phyloP scores from a whole-genome alignment of 2,797 vertebrate genomes.

The Discoglossus pictus region DNA sequence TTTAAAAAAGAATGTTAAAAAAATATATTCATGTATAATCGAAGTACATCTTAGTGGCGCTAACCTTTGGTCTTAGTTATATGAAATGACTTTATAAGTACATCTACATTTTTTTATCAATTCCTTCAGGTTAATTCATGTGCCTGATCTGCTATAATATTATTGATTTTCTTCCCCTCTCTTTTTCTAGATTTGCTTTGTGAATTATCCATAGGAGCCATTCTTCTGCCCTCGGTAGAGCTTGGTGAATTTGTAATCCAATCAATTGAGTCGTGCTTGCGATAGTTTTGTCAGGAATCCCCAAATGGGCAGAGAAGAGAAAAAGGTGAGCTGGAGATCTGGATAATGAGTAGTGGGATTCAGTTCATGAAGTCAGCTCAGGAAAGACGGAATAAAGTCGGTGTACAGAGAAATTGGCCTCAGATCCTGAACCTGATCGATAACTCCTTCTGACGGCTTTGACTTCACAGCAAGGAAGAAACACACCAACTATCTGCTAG shows the following conservation, averaged over 20 bases:
- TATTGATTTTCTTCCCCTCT: slow-evolving; percentile 64
- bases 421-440: slow-evolving; percentile 64
- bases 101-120: no score
- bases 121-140: slow-evolving; percentile 56
- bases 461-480: slow-evolving; percentile 58
- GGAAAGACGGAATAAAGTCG: slow-evolving; percentile 50
- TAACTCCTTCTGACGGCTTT: slow-evolving; percentile 62
- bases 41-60: no score
- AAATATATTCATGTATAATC: no score
- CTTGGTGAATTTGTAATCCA: slow-evolving; percentile 55
- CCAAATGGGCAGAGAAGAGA: slow-evolving; percentile 61
- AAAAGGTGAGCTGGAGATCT: slow-evolving; percentile 54
- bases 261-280: slow-evolving; percentile 67
- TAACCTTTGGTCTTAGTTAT: no score
- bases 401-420: slow-evolving; percentile 54
- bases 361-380: slow-evolving; percentile 59
- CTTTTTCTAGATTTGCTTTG: slow-evolving; percentile 67
- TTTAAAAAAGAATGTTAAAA: no score
- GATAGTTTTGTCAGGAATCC: slow-evolving; percentile 70
- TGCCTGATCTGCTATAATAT: slow-evolving; percentile 62
- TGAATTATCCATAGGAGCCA: slow-evolving; percentile 69
- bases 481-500: slow-evolving; percentile 8
- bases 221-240: slow-evolving; percentile 58
- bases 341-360: slow-evolving; percentile 61
- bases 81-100: no score